Evolutionary conservation across 2,888 invertebrate species (phyloP).

Genomic region (Eilema sororculum): DNA sequence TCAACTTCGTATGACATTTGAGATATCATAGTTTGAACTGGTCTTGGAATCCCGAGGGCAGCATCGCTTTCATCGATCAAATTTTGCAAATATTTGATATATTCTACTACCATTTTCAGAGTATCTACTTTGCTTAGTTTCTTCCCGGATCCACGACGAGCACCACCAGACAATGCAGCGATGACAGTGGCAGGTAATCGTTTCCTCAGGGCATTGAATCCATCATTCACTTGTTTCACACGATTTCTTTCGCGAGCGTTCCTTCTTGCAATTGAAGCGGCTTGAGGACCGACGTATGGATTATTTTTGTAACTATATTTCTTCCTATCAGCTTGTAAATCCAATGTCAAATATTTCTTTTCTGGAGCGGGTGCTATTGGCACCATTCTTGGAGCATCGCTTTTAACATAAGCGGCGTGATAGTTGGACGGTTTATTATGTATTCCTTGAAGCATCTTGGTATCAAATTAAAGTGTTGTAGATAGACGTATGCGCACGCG

Average conservation of each 20-base stretch:
- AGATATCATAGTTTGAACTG: conserved; percentile 46
- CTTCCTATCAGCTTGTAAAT: conserved; percentile 81
- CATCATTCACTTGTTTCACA: conserved; percentile 97
- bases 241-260: conserved; percentile 98
- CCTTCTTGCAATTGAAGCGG: conserved; percentile 94
- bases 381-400: conserved; percentile 71
- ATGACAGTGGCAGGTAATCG: conserved; percentile 94
- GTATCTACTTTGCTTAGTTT: conserved; percentile 97
- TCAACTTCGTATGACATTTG: conserved; percentile 63
- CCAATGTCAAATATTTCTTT: conserved; percentile 63
- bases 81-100: conserved; percentile 93
- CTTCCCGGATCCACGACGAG: conserved; percentile 92
- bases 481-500: conserved; percentile 46
- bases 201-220: conserved; percentile 94
- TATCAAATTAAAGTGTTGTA: conserved; percentile 5
- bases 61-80: conserved; percentile 91
- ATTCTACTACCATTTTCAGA: conserved; percentile 95
- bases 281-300: conserved; percentile 87
- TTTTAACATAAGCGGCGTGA: conserved; percentile 54
- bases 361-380: conserved; percentile 86
- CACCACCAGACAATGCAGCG: conserved; percentile 88
- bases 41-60: conserved; percentile 68
- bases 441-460: conserved; percentile 66
- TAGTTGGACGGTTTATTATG: conserved; percentile 56
- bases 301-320: conserved; percentile 88